A percentile compares a stretch with the other conserved stretches of the same genome.
Conservation (phyloP, 2,797 vertebrate genomes). For the Pitangus sulphuratus region DNA sequence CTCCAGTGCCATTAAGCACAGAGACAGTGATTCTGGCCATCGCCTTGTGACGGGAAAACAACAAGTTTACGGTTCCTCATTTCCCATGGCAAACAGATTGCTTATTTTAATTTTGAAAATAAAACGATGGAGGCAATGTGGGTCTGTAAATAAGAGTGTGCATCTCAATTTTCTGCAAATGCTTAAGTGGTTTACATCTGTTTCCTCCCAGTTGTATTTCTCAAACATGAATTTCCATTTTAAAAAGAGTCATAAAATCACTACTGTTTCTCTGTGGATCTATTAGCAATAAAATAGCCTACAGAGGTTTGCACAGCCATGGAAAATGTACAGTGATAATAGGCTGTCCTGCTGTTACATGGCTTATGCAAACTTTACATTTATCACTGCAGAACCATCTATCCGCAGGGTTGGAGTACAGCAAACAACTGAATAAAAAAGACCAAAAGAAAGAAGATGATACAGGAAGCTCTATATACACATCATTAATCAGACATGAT, state of each 20-base stretch:
- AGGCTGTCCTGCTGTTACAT: slow-evolving; percentile 88
- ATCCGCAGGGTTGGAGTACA: slow-evolving; percentile 81
- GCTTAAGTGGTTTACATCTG: slow-evolving; percentile 87
- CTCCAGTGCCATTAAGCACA: slow-evolving; percentile 73
- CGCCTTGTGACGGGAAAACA: slow-evolving; percentile 72
- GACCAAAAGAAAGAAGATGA: slow-evolving; percentile 77
- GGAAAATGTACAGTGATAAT: slow-evolving; percentile 89
- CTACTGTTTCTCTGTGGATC: slow-evolving; percentile 87
- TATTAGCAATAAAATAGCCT: slow-evolving; percentile 89
- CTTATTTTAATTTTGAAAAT: slow-evolving; percentile 84
- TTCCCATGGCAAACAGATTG: slow-evolving; percentile 83
- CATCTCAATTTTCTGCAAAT: slow-evolving; percentile 85
- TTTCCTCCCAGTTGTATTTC: slow-evolving; percentile 87
- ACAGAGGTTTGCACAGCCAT: slow-evolving; percentile 88
- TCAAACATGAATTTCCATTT: slow-evolving; percentile 90
- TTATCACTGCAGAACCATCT: slow-evolving; percentile 85
- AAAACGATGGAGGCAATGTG: slow-evolving; percentile 76
- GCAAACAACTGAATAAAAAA: slow-evolving; percentile 83
- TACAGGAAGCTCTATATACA: slow-evolving; percentile 78
- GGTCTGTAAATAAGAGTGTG: slow-evolving; percentile 86
- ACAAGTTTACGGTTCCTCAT: slow-evolving; percentile 78
- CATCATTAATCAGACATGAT: slow-evolving; percentile 85
- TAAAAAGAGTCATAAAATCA: slow-evolving; percentile 88
- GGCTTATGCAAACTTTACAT: slow-evolving; percentile 89
- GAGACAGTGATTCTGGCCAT: slow-evolving; percentile 61